Base-by-base conservation (phyloP, 92 coral and sea anemone genomes). In the Epizoanthus fatuus region DNA sequence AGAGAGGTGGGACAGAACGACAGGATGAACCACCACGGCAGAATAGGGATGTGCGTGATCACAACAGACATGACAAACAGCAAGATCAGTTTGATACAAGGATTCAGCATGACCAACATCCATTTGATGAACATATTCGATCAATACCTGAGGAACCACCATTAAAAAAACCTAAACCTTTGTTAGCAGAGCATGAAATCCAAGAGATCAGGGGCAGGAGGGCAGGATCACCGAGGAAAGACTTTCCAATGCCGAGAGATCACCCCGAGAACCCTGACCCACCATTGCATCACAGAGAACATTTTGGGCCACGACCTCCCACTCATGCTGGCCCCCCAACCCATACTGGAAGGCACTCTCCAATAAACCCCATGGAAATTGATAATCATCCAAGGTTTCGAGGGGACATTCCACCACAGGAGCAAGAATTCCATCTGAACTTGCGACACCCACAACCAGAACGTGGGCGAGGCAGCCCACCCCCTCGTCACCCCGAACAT, bases 91-190 rank as follows among this genome's bases (percentile, higher is more conserved):
- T 12, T 20, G 70, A 66, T 32, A 37, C 72, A 12, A 66, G 16
- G 72, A 66, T 66, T 66, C 72, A 66, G 2, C 45, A 62, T 13
- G 54, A 60, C 68, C 59, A 35, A 8, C 49, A 65, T 56, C 65
- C 63, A 74, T 74, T 45, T 44, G 67, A 54, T 82, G 88, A 83
- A 39, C 81, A 55, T 13, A 22, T 49, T 64, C 63, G 89, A 79
- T 5, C 65, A 55, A 15, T 77, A 32, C 53, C 57, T 4, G 96
- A 83, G 20, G 96, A 92, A 16, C 98, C 97, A 25, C 81, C 85
- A 5, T 55, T 62, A 69, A 86, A 91, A 60, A 93, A 91, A 74
- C 96, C 95, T 57, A 95, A 91, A 74, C 97, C 98, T 72, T 64
- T 97, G 81, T 86, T 93, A 11, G 72, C 86, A 12, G 91, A 95